Evolutionary conservation across 2,113 vertebrate species (phyloP).

Genomic region (Ceyx cyanopectus): DNA sequence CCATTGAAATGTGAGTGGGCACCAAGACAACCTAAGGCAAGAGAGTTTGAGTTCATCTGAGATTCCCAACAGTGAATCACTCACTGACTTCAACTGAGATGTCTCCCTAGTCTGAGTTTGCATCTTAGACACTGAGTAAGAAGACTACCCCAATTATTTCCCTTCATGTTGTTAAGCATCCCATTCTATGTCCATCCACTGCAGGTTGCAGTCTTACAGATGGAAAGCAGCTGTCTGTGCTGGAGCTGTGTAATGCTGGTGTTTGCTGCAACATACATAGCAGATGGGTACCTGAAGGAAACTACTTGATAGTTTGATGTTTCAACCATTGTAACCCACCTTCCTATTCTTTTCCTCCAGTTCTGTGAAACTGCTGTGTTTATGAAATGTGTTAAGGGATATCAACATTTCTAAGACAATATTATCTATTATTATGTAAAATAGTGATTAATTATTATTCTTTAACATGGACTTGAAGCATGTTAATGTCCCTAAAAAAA

Average conservation of each 20-base stretch:
- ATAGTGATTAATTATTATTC: too few species aligned
- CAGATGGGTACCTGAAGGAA: neutral
- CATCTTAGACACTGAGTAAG: neutral
- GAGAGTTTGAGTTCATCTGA: neutral
- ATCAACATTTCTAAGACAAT: neutral
- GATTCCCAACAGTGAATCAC: fast-evolving
- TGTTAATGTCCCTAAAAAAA: neutral
- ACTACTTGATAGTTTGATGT: neutral
- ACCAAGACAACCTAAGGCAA: neutral
- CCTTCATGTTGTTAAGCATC: neutral
- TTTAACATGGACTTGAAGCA: neutral
- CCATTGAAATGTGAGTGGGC: neutral
- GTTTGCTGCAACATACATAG: neutral
- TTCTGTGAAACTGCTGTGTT: neutral
- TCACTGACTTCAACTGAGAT: neutral
- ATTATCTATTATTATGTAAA: neutral
- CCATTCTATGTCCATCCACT: neutral
- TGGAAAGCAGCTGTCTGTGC: neutral
- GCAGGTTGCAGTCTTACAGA: neutral
- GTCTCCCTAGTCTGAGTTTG: neutral
- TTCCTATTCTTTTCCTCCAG: neutral
- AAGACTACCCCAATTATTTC: neutral
- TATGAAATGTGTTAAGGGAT: neutral
- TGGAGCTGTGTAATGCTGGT: neutral
- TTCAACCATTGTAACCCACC: neutral